Evolutionary conservation across 2,113 vertebrate genomes (phyloP).

Genomic region (Anolis carolinensis): DNA sequence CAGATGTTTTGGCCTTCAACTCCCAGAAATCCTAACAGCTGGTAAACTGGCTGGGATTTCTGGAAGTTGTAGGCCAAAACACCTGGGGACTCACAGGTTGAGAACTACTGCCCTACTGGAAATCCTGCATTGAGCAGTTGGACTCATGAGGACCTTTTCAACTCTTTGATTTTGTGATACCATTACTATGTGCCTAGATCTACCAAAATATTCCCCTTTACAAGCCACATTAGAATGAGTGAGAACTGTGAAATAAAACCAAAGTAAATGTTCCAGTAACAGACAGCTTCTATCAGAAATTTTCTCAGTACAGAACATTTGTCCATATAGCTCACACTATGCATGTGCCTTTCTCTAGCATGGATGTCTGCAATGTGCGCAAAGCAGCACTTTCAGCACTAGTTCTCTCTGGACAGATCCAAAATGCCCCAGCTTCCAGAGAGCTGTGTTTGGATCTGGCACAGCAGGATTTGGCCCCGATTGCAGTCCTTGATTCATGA

Average conservation of each 20-base stretch:
- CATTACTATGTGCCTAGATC: neutral
- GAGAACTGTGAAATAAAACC: neutral
- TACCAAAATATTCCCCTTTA: neutral
- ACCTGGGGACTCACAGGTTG: too few relatives aligned
- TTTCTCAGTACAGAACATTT: neutral
- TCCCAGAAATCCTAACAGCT: too few relatives aligned
- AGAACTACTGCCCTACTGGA: too few relatives aligned
- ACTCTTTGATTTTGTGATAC: too few relatives aligned
- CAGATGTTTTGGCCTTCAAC: too few relatives aligned
- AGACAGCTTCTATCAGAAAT: neutral
- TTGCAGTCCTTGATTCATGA: neutral
- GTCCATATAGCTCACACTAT: neutral
- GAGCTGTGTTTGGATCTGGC: neutral
- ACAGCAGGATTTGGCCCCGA: neutral
- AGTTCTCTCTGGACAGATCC: neutral
- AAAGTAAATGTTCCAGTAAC: neutral
- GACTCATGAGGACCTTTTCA: too few relatives aligned
- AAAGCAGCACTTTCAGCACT: neutral
- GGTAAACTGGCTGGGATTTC: too few relatives aligned
- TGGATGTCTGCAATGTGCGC: neutral
- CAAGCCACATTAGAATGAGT: neutral
- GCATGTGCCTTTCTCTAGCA: neutral
- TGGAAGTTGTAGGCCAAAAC: too few relatives aligned
- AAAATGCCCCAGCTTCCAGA: neutral
- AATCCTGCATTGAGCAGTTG: too few relatives aligned